Percentiles rank a stretch among this genome's conserved stretches.
Conservation (phyloP, 2,888 invertebrate species). For the Spicauda simplicius region DNA sequence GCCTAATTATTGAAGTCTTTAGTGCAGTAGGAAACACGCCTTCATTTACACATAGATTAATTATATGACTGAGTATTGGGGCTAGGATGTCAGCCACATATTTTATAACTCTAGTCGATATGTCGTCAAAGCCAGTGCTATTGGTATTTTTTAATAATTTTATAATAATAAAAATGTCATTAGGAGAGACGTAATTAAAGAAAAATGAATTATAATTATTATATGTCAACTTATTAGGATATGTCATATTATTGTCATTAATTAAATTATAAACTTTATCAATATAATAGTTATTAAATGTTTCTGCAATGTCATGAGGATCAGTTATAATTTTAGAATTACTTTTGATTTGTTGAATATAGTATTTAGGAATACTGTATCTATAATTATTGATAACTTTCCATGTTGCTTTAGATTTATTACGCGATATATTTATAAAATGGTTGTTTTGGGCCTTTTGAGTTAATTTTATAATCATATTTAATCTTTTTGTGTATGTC, state of each 20-base stretch:
- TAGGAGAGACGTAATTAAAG: neutral
- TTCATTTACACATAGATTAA: conserved; percentile 24
- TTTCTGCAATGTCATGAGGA: too few relatives aligned
- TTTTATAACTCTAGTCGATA: conserved; percentile 6
- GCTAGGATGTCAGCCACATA: conserved; percentile 7
- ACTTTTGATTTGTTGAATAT: too few relatives aligned
- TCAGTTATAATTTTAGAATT: too few relatives aligned
- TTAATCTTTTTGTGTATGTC: too few relatives aligned
- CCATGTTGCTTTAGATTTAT: too few relatives aligned
- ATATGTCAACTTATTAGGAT: neutral
- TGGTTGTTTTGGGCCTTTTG: too few relatives aligned
- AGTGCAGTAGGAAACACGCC: conserved; percentile 29
- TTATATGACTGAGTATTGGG: conserved; percentile 13
- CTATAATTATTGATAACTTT: too few relatives aligned
- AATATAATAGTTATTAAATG: too few relatives aligned
- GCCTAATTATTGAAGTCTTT: conserved; percentile 1
- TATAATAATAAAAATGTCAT: neutral
- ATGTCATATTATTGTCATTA: neutral
- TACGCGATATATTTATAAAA: too few relatives aligned
- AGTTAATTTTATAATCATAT: too few relatives aligned
- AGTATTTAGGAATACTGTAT: too few relatives aligned
- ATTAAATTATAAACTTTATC: too few relatives aligned
- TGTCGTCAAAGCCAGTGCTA: conserved; percentile 3
- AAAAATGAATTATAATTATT: neutral
- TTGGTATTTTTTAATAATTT: neutral